phyloP scores from a whole-genome alignment of 2,888 invertebrate species.

The Andrena praecox region DNA sequence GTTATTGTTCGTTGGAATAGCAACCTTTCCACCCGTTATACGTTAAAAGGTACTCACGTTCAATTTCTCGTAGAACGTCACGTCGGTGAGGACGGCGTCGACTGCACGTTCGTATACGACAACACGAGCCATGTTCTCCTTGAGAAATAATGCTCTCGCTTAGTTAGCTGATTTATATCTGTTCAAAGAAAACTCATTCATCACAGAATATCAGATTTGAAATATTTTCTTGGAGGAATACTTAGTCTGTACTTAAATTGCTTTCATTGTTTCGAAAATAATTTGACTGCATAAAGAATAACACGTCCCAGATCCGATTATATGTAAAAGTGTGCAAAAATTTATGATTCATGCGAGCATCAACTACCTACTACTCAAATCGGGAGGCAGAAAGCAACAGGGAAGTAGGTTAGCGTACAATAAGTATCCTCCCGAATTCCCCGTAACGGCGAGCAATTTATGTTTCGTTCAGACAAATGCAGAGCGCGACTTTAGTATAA shows the following conservation, averaged over 20 bases:
- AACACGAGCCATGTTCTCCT: conserved; percentile 65
- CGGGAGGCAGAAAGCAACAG: too few relatives aligned
- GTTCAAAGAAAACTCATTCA: background rate
- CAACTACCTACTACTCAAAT: too few relatives aligned
- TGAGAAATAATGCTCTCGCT: conserved; percentile 9
- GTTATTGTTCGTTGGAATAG: background rate
- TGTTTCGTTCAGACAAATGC: background rate
- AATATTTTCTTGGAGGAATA: background rate
- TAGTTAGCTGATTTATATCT: background rate
- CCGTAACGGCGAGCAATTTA: background rate
- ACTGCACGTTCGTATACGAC: conserved; percentile 53
- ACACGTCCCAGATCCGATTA: background rate
- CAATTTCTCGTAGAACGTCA: background rate
- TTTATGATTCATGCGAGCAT: too few relatives aligned
- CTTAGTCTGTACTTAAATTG: background rate
- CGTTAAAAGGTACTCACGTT: conserved; percentile 54
- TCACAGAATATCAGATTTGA: background rate
- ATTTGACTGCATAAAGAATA: background rate
- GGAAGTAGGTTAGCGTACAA: background rate
- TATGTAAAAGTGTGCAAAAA: too few relatives aligned
- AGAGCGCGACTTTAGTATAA: background rate
- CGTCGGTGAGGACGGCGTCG: conserved; percentile 28
- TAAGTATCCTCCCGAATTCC: background rate
- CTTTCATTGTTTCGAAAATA: background rate
- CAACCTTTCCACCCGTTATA: background rate